phyloP scores from a whole-genome alignment of 1,140 invertebrate species.

The Frieseomelitta varia region DNA sequence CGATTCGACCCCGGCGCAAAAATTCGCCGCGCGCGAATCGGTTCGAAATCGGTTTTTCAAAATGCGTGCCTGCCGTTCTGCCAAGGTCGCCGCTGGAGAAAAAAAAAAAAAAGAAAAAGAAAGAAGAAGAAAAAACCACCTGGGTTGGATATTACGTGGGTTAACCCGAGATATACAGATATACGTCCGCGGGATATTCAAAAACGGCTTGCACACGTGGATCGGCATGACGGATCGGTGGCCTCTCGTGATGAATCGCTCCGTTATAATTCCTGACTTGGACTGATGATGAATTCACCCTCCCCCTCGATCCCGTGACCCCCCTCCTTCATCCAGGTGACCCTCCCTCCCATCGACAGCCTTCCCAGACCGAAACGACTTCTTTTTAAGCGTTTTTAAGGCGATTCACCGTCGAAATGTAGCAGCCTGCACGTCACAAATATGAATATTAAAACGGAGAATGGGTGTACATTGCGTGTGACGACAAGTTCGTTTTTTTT shows the following conservation, averaged over 20 bases:
- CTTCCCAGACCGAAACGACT: not conserved
- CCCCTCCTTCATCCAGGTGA: slow-evolving; percentile 47
- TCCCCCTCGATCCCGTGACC: slow-evolving; percentile 44
- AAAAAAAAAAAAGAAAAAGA: no score
- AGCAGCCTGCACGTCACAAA: slow-evolving; percentile 14
- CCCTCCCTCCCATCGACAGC: slow-evolving; percentile 24
- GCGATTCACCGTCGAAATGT: slow-evolving; percentile 52
- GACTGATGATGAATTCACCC: slow-evolving; percentile 78
- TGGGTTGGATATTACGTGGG: slow-evolving; percentile 56
- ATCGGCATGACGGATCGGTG: slow-evolving; percentile 79
- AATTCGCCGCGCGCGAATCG: slow-evolving; percentile 17
- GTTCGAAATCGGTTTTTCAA: slow-evolving; percentile 29
- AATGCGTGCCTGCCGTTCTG: slow-evolving; percentile 10
- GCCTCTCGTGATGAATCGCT: slow-evolving; percentile 79
- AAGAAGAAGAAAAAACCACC: slow-evolving; percentile 29
- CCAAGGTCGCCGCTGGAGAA: slow-evolving; percentile 49
- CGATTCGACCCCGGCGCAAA: slow-evolving; percentile 10
- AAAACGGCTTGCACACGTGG: slow-evolving; percentile 69
- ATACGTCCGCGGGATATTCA: slow-evolving; percentile 66
- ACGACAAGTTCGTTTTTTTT: not conserved
- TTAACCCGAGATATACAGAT: slow-evolving; percentile 67
- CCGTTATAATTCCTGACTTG: slow-evolving; percentile 79
- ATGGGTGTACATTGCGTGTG: no score
- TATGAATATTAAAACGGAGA: not conserved
- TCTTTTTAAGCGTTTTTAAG: slow-evolving; percentile 60